Evolutionary conservation across 2,113 vertebrate species (phyloP).

Genomic region (Hippocampus zosterae): DNA sequence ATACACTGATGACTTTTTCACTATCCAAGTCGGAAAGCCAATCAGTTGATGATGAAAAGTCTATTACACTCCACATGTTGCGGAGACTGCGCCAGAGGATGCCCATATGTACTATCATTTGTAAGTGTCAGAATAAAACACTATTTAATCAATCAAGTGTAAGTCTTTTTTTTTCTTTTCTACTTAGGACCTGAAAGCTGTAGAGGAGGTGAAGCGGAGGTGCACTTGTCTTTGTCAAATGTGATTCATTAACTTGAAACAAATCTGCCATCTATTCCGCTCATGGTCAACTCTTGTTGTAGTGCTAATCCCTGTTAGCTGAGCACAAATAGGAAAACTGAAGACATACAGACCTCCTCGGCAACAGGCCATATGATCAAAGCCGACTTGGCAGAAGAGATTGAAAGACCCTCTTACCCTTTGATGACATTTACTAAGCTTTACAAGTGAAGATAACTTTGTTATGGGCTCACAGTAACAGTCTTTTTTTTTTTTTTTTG

Average conservation of each 20-base stretch:
- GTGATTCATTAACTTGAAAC: constrained; percentile 44
- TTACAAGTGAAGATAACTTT: not conserved
- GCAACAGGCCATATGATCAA: constrained; percentile 30
- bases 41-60: not conserved
- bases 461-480: not conserved
- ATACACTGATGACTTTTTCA: not conserved
- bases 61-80: not conserved
- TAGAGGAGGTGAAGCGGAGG: constrained; percentile 22
- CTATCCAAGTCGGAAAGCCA: constrained; percentile 13
- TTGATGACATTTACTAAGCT: constrained; percentile 2
- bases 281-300: constrained; percentile 36
- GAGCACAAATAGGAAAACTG: constrained; percentile 30
- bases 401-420: not conserved
- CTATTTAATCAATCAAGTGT: constrained; percentile 6
- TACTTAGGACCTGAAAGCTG: not conserved
- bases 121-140: not conserved
- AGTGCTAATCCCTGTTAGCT: constrained; percentile 36
- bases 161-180: not conserved
- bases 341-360: constrained; percentile 27
- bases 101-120: not conserved
- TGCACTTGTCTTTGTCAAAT: constrained; percentile 32
- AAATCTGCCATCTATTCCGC: constrained; percentile 47
- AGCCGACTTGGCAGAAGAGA: constrained; percentile 21
- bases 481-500: not conserved
- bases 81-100: not conserved